Evolutionary conservation across 2,113 vertebrate genomes (phyloP).

Genomic region (Neogobius melanostomus): DNA sequence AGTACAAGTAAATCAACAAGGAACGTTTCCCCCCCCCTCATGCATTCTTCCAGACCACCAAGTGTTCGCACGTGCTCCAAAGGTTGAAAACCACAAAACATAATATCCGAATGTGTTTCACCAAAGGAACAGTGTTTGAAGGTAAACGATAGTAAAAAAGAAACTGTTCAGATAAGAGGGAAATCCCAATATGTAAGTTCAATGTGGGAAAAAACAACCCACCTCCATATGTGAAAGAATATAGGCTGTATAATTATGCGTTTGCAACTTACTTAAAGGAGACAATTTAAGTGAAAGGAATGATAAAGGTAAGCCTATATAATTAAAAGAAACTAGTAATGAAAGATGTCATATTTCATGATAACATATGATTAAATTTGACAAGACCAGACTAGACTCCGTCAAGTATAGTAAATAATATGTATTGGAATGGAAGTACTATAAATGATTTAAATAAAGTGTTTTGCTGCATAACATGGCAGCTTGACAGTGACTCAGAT

Average conservation of each 20-base stretch:
- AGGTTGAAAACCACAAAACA: conserved; percentile 12
- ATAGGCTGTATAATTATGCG: no score
- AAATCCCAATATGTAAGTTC: conserved; percentile 13
- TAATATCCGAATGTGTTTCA: conserved; percentile 4
- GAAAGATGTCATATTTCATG: neutral
- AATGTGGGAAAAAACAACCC: neutral
- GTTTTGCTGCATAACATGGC: no score
- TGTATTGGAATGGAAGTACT: no score
- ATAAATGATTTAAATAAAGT: no score
- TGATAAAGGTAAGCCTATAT: neutral
- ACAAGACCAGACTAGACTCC: neutral
- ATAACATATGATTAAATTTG: neutral
- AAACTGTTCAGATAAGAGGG: conserved; percentile 21
- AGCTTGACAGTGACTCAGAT: no score
- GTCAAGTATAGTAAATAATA: neutral
- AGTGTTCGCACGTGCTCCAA: conserved; percentile 11
- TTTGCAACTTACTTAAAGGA: neutral
- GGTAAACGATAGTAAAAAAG: conserved; percentile 2
- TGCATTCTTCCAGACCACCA: neutral
- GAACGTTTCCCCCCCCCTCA: no score
- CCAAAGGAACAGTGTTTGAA: conserved; percentile 24
- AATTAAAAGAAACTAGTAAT: neutral
- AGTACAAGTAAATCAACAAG: neutral
- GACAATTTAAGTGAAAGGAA: neutral
- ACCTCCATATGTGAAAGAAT: neutral